phyloP scores from a whole-genome alignment of 2,113 vertebrate genomes.

The Holacanthus passer region DNA sequence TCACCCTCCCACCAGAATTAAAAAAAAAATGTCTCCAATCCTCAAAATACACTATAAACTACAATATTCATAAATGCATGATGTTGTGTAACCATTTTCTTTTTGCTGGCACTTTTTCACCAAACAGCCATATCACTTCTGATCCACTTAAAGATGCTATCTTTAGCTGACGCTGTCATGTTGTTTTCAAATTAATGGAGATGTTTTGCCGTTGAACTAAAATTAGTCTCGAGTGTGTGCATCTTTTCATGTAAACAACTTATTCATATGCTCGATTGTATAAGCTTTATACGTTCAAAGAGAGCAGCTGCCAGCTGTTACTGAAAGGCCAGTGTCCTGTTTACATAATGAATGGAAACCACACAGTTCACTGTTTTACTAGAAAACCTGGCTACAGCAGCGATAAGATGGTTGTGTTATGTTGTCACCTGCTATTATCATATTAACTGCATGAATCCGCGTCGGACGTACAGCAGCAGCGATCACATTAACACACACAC shows the following conservation, averaged over 20 bases:
- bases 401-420: conserved; percentile 21
- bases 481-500: neutral
- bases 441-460: conserved; percentile 23
- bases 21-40: neutral
- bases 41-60: neutral
- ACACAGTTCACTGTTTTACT: conserved; percentile 23
- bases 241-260: conserved; percentile 16
- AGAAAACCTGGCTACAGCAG: neutral
- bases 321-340: conserved; percentile 24
- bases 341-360: conserved; percentile 48
- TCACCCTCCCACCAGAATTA: neutral
- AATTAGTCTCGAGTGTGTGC: neutral
- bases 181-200: neutral
- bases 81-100: neutral
- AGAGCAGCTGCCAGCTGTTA: conserved; percentile 36
- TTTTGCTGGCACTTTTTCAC: neutral
- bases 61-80: neutral
- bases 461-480: neutral
- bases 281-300: neutral
- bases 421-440: neutral
- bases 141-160: neutral
- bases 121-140: neutral
- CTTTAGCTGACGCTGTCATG: neutral
- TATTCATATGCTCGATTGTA: neutral
- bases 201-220: neutral